Evolutionary conservation across 2,113 vertebrate genomes (phyloP), one percentile per base, ranked within the genome.

Genomic region (Physeter macrocephalus): DNA sequence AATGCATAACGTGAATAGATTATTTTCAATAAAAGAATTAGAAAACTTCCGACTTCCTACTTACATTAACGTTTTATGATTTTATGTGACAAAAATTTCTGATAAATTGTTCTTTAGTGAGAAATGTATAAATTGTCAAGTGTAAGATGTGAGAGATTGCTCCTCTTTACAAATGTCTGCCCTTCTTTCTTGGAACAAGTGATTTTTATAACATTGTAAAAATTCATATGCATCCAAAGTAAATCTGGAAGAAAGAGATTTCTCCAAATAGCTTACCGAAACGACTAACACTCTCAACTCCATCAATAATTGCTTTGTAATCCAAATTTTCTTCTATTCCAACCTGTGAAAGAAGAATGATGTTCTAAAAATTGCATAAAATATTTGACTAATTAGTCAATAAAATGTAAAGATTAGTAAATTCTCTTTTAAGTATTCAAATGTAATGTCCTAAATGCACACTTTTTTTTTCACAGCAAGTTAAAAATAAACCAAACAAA

Each of bases 211-310:
- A 13, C n/a, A 86, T 3, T 94, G 11, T 72, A 88, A 82, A 83
- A 81, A 78, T n/a, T 86, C 6, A 46, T 7, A 75, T 3, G 3
- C 4, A 88, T 85, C 25, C 61, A 85, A 94, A 92, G 31, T 34
- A 67, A 92, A 62, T 92, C 34, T 66, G 9, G 72, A 93, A 90
- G 64, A 83, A 46, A 88, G n/a, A 29, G 21, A 52, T 36, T 91
- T 77, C 83, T 86, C 8, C 5, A 66, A 52, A 57, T 66, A 88
- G 98, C 99, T 97, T 98, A 99, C 99, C 99, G 20, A 99, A 99
- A 97, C 99, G 99, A 98, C 99, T 99, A 95, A 99, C 99, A 57
- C 98, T 99, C 97, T 98, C 98, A 61, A 99, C 98, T 84, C 98
- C 99, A 66, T 99, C 98, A 66, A 99, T 99, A 96, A 99, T 98